Evolutionary conservation across 2,797 vertebrate genomes (phyloP), one percentile per base, ranked within the genome.

Genomic region (Rhinatrema bivittatum): DNA sequence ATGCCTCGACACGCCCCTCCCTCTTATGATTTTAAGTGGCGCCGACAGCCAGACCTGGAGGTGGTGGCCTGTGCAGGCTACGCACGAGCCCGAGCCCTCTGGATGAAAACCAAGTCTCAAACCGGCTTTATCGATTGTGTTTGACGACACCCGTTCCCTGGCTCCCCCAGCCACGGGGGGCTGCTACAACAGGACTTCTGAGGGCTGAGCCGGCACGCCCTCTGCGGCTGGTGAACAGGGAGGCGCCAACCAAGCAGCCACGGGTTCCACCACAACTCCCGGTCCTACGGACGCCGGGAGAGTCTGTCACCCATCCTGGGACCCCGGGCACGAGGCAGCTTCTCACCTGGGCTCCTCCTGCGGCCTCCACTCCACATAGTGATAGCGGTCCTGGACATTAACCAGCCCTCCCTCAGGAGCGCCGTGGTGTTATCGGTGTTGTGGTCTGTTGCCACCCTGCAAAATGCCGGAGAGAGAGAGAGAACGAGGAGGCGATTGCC

Each of bases 361-460:
- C 0, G 91, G 93, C 42, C 90, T 82, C 93, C 93, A 96, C 57
- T 92, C 92, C 56, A 94, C 90, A 2, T 88, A 81, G 56, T 96
- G 93, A 63, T 95, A 96, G 23, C 84, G 56, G 4, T 53, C 87
- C 71, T 91, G 86, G 22, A 93, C 79, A 1, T 86, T 88, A 52
- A 84, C 64, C 14, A 96, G 86, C 93, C 93, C 52, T 94, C 85
- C 3, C 81, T 81, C 29, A 96, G 77, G 26, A 94, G 53, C 2
- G 63, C 62, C 0, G 89, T 87, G 0, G 93, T 94, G 67, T 94
- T 93, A 79, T 96, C 93, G 15, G 62, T 40, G n/a, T 90, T 96
- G 48, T 96, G 91, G 67, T 96, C 92, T 0, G 91, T 94, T 2
- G 90, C 91, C 22, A 93, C 88, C 92, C 92, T 96, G 77, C 1